Evolutionary conservation across 2,797 vertebrate genomes (phyloP), one percentile per base, ranked within the genome.

Genomic region (Fringilla coelebs): DNA sequence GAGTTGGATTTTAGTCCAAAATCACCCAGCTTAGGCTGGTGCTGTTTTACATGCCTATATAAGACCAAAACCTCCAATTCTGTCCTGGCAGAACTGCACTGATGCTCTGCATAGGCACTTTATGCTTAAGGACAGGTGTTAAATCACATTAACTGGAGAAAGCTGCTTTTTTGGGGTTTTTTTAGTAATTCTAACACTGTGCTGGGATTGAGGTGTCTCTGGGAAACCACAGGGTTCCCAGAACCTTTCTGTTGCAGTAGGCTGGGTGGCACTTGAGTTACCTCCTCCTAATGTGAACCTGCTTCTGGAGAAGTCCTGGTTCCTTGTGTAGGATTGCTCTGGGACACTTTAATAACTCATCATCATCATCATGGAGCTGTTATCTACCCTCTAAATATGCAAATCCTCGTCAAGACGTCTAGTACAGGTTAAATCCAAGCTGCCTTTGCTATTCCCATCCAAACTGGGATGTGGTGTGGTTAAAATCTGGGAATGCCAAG

Each of bases 401-500:
- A 89, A 76, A 89, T 41, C 11, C 19, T 28, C 36, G 52, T 57
- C 70, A 17, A 20, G 76, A 29, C 41, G 54, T 0, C 36, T 48
- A 52, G 77, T 26, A 11, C 9, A 22, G 14, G 22, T 82, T 48
- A 38, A 60, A 45, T 38, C 84, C 15, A 17, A 18, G 17, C 36
- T 63, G 29, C 51, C 52, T 87, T 49, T 63, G 51, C 57, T 2
- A 0, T 11, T 0, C 0, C 61, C 31, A 24, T 55, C 20, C 1
- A 20, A 1, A 32, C 4, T 1, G 26, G 15, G 72, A 52, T 48
- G n/a, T 3, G 9, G 16, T 0, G 10, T 28, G 34, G 34, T 46
- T 19, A 36, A 78, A 72, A 80, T 26, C 7, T 0, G 2, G 52
- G 65, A 74, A 66, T 25, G 4, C 19, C 3, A 3, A 62, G 66